Base-by-base conservation (phyloP, 1,140 invertebrate genomes). In the Papilio polyxenes region DNA sequence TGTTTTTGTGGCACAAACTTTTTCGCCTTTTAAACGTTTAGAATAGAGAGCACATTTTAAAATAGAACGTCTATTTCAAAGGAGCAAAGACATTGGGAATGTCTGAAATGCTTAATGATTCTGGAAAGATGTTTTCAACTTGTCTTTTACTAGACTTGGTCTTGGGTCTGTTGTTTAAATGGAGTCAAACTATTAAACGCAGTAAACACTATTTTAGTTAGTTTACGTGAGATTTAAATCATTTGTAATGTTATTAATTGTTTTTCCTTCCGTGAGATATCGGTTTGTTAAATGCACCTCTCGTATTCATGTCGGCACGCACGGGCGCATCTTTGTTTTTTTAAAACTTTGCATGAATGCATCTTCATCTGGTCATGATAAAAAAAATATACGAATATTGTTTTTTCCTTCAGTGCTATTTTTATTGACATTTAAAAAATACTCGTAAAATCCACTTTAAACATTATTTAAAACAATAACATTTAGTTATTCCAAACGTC, bases 181-280 rank as follows among this genome's bases (percentile, higher is more conserved):
- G 17, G 1, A 56, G 3, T 59, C 49, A 17, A 59, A 59, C 15
- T 20, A n/a, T 8, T 20, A 59, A 9, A 59, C 8, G n/a, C 56
- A 59, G 56, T 59, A 59, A 59, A 59, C 17, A 20, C 5, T 59
- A 6, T 59, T 56, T 59, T 20, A 59, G 53, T 56, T 31, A n/a
- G 44, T 75, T 77, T 78, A 62, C 56, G 51, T 78, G 56, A 78
- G 77, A 79, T 79, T 65, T 79, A 56, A 37, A 79, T 79, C 77
- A 79, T 79, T n/a, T 17, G 23, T 8, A 65, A 37, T 62, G 13
- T 37, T 56, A 11, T 62, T 59, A 6, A 44, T 44, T 76, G 75
- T 20, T 10, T 76, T 31, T 76, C 0, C 75, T 48, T 76, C 51
- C 77, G 77, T 79, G 56, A 65, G 77, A 79, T 79, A 65, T 79